A percentile compares a stretch with the other conserved stretches of the same genome.
Evolutionary conservation across 2,113 vertebrate genomes (phyloP).

Genomic region (Tenrec ecaudatus): DNA sequence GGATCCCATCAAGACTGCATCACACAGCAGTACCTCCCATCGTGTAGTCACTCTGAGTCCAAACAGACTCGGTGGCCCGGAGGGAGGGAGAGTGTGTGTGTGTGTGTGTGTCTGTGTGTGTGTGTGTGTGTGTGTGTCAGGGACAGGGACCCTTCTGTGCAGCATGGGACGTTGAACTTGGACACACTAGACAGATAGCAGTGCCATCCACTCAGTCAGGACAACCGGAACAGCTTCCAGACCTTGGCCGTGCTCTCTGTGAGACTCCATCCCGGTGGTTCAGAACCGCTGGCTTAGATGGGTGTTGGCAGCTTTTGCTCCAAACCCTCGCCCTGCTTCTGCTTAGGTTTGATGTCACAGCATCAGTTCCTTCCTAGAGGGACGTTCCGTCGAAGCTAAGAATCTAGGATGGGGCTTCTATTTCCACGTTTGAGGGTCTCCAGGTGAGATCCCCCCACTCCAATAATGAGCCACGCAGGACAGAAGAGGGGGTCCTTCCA

Average conservation of each 20-base stretch:
- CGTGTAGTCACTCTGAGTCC: background rate
- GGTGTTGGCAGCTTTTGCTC: background rate
- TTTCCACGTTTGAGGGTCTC: conserved; percentile 26
- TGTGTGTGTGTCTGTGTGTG: too few relatives aligned
- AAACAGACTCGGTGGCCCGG: background rate
- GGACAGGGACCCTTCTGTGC: rapidly evolving
- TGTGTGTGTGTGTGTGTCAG: background rate
- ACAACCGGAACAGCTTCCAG: background rate
- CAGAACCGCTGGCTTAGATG: background rate
- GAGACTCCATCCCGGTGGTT: background rate
- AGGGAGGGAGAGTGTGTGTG: background rate
- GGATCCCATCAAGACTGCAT: background rate
- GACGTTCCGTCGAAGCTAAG: background rate
- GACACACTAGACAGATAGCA: too few relatives aligned
- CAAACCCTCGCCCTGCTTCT: background rate
- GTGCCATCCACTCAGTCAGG: background rate
- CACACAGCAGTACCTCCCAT: background rate
- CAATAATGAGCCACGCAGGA: conserved; percentile 26
- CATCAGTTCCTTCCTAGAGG: background rate
- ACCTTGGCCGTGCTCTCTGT: background rate
- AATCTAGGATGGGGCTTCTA: conserved; percentile 48
- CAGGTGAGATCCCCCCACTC: conserved; percentile 39
- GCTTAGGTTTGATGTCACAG: background rate
- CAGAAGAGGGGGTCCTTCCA: background rate
- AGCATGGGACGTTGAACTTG: background rate